Evolutionary conservation across 2,113 vertebrate species (phyloP), one percentile per base, ranked within the genome.

Genomic region (Mus pahari): DNA sequence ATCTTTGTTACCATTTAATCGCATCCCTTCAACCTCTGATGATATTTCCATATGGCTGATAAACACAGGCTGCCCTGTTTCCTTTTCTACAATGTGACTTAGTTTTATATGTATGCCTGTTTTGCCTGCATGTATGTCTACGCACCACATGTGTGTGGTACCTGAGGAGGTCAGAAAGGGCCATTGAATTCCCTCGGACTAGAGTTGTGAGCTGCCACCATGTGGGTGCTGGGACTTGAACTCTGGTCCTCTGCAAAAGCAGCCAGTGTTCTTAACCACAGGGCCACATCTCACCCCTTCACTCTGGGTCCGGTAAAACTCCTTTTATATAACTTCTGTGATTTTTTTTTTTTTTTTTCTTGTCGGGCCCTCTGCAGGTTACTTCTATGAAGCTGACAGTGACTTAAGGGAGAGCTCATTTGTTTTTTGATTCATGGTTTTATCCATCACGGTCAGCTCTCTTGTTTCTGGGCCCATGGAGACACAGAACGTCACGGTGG

Each of bases 301-400:
- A 1, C 14, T 86, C 93, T 24, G 14, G 10, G n/a, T 58, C 48
- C 68, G 12, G 10, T n/a, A 68, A 86, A 71, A 86, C 33, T 71
- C n/a, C 39, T 24, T 84, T 91, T 62, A 78, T 79, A 78, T 78
- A 71, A 60, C 77, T 20, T 33, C 16, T 42, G n/a, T 55, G 22
- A 58, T 78, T 94, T 58, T 28, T 64, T 64, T 64, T 28, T 78
- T 94, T 58, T 28, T 64, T 64, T 64, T 28, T 86, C 62, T 62
- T 10, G 36, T 26, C 11, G 10, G 26, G 14, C 55, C 77, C 33
- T 91, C 28, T 12, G 20, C 82, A 12, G 13, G 55, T 10, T 62
- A 28, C 81, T 28, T 83, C 62, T 42, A 83, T 0, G 7, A 84
- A 12, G 55, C 55, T 42, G 26, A 33, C 60, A 66, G 82, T 45